These are phyloP conservation scores for Sminthopsis crassicaudata DNA, from an alignment of 2,113 vertebrate genomes.

Conservation along the genomic window DNA sequence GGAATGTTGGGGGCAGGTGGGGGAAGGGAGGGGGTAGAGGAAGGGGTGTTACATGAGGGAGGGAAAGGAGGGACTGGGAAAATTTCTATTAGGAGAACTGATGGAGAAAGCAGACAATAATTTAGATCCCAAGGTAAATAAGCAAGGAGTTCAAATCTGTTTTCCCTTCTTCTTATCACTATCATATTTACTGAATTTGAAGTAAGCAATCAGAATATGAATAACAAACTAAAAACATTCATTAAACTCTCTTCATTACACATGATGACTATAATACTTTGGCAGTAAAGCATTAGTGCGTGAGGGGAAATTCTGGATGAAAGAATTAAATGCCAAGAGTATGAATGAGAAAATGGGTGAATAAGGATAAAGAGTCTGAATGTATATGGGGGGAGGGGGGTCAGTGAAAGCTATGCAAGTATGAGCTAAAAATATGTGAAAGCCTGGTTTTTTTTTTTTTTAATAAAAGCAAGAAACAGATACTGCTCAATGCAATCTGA, in stretches of 20 bases:
- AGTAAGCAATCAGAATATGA: constrained; percentile 66
- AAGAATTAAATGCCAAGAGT: background rate
- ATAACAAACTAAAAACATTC: constrained; percentile 68
- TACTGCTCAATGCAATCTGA: background rate
- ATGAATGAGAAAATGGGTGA: background rate
- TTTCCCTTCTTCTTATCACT: constrained; percentile 70
- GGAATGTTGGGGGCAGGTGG: constrained; percentile 85
- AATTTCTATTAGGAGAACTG: constrained; percentile 34
- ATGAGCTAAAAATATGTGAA: background rate
- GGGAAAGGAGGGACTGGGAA: background rate
- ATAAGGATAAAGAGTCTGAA: background rate
- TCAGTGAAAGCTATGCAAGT: background rate
- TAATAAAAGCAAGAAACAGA: background rate
- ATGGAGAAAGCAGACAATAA: constrained; percentile 71
- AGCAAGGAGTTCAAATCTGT: constrained; percentile 65
- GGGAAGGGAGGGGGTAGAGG: background rate
- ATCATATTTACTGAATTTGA: constrained; percentile 71
- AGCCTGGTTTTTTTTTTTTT: background rate
- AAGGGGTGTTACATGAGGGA: background rate
- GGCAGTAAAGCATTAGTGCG: constrained; percentile 39
- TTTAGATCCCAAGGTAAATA: constrained; percentile 47
- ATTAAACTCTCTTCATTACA: constrained; percentile 48
- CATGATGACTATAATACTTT: constrained; percentile 56
- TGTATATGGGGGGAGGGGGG: background rate
- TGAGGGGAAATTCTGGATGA: background rate